Base-by-base conservation (phyloP, 2,888 invertebrate species). In the Ptychoptera albimana region DNA sequence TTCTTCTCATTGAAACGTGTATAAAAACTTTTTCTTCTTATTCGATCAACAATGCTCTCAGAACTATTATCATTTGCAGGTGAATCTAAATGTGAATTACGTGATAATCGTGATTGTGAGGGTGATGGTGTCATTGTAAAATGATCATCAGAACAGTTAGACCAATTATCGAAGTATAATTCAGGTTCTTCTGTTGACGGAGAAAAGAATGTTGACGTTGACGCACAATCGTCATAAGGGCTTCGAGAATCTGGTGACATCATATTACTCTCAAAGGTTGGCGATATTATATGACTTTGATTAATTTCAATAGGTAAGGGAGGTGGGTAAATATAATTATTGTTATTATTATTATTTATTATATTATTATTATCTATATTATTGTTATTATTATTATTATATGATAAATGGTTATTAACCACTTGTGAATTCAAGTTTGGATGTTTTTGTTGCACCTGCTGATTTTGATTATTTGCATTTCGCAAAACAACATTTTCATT, bases 1-100 rank as follows among this genome's bases (percentile, higher is more conserved):
- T 82, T 82, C 59, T 83, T 79, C 57, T 88, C 86, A 59, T 91
- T 89, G 60, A 91, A 91, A 52, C 89, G 72, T 11, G 83, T 78
- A 59, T 88, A 91, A 65, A 87, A 91, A 60, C 89, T 89, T 60
- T 88, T 87, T 31, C 91, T 73, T 52, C 85, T 73, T 54, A 91
- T 91, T 54, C 91, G 73, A 57, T 91, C 91, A 43, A 80, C 79
- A 37, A 91, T 79, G 47, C 85, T 86, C 57, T 85, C 85, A 49
- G 64, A 65, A 48, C 77, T 69, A 40, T 70, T 70, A 51, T 72
- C 71, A 37, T 55, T 55, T 8, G 49, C 54, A 32, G 61, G 60
- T 1, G 63, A 60, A 23, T 62, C 60, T 34, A 42, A 31, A 64
- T 74, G 57, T 50, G 72, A 60, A 55, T 71, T 55, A 61, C 69